These are phyloP conservation scores for Galagoides demidoff DNA, from an alignment of 2,797 vertebrate genomes.

Conservation along the genomic window DNA sequence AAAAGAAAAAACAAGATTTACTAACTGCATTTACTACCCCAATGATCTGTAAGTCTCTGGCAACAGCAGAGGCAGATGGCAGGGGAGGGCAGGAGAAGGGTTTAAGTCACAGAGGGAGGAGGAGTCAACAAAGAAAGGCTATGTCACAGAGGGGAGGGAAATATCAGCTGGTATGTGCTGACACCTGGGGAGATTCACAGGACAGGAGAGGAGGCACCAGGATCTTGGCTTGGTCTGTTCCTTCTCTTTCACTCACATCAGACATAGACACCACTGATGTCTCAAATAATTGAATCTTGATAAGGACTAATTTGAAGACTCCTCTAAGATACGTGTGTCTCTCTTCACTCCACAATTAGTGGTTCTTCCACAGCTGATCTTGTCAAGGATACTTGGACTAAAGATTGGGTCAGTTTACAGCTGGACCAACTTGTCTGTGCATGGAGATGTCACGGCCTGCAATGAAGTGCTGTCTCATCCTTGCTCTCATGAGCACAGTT, in stretches of 20 bases:
- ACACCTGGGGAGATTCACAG: not conserved
- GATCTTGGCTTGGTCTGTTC: not conserved
- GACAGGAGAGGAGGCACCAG: not conserved
- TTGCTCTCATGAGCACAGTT: slow-evolving; percentile 34
- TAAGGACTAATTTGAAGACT: not conserved
- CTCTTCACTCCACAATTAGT: not conserved
- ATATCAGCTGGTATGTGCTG: not conserved
- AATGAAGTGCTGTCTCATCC: slow-evolving; percentile 66
- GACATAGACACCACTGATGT: not conserved
- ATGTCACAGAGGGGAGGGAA: slow-evolving; percentile 62
- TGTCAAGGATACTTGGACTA: not conserved
- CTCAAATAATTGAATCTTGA: not conserved
- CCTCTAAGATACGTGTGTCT: not conserved
- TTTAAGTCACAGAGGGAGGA: slow-evolving; percentile 30
- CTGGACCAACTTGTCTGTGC: too few species aligned
- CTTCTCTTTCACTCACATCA: not conserved
- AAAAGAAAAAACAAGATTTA: not conserved
- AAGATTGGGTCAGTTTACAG: not conserved
- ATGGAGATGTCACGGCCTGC: not conserved
- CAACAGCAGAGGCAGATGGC: not conserved
- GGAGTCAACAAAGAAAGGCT: not conserved
- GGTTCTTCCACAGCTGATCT: not conserved
- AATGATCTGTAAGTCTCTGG: not conserved
- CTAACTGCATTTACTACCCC: not conserved
- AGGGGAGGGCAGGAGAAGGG: not conserved